A percentile compares a stretch with the other conserved stretches of the same genome.
Evolutionary conservation across 2,113 vertebrate species (phyloP).

Genomic region (Rhabdomys dilectus): DNA sequence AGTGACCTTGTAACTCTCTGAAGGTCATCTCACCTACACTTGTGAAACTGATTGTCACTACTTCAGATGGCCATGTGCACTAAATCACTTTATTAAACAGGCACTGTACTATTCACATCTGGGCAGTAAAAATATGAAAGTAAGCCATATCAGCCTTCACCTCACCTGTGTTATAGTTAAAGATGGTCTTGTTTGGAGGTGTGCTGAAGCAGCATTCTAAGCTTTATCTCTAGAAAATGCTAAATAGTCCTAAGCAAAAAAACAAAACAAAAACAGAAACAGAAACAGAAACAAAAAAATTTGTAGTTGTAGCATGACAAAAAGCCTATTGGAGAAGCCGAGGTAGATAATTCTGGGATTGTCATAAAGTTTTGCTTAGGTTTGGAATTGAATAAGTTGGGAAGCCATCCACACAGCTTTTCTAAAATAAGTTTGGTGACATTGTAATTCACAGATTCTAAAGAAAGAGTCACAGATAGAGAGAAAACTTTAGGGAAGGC

Average conservation of each 20-base stretch:
- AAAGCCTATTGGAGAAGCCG: fast-evolving
- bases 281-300: too few species aligned
- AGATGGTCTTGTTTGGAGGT: neutral
- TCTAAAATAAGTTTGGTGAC: conserved; percentile 1
- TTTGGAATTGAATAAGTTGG: neutral
- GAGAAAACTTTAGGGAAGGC: conserved; percentile 10
- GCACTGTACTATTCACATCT: neutral
- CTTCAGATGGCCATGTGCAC: neutral
- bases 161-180: neutral
- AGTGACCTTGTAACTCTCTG: neutral
- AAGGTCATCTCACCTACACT: neutral
- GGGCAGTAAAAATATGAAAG: neutral
- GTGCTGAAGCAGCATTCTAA: neutral
- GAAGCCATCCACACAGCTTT: neutral
- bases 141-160: neutral
- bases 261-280: too few species aligned
- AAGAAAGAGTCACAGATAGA: neutral
- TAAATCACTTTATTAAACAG: neutral
- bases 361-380: neutral
- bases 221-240: neutral
- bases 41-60: neutral
- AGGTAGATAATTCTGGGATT: neutral
- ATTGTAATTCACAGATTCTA: conserved; percentile 5
- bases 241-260: too few species aligned
- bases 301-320: neutral